A percentile compares a stretch with the other conserved stretches of the same genome.
phyloP scores from a whole-genome alignment of 2,888 invertebrate species.

The Ophraella communa region DNA sequence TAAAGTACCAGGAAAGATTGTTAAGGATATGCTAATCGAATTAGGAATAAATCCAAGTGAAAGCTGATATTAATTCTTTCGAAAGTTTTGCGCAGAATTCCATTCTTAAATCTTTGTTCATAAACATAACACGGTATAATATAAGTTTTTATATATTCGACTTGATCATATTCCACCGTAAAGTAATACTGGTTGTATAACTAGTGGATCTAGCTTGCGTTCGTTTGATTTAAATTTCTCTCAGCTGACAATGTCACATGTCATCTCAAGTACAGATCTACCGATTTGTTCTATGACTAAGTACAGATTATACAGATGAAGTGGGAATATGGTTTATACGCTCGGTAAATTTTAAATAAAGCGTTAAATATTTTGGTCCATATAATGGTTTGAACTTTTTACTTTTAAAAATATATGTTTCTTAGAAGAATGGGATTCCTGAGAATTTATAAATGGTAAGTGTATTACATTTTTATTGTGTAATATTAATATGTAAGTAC shows the following conservation, averaged over 20 bases:
- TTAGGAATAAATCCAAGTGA: background rate
- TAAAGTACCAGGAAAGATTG: background rate
- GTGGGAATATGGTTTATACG: background rate
- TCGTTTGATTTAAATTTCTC: background rate
- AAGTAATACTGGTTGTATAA: background rate
- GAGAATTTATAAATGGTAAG: constrained; percentile 31
- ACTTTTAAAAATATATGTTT: background rate
- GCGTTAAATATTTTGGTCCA: background rate
- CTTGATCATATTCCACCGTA: background rate
- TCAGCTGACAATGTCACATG: background rate
- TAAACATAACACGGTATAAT: background rate
- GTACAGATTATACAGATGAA: background rate
- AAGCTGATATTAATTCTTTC: background rate
- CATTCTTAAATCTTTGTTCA: no score
- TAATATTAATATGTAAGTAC: no score
- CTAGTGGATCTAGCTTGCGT: no score
- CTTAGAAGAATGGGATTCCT: constrained; percentile 25
- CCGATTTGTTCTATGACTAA: background rate
- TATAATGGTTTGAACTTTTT: background rate
- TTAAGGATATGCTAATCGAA: constrained; percentile 6
- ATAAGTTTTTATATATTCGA: background rate
- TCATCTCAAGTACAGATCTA: background rate
- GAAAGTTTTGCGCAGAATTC: background rate
- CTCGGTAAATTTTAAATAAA: background rate
- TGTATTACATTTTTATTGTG: no score